phyloP scores from a whole-genome alignment of 2,113 vertebrate species.

The Phasianus colchicus region DNA sequence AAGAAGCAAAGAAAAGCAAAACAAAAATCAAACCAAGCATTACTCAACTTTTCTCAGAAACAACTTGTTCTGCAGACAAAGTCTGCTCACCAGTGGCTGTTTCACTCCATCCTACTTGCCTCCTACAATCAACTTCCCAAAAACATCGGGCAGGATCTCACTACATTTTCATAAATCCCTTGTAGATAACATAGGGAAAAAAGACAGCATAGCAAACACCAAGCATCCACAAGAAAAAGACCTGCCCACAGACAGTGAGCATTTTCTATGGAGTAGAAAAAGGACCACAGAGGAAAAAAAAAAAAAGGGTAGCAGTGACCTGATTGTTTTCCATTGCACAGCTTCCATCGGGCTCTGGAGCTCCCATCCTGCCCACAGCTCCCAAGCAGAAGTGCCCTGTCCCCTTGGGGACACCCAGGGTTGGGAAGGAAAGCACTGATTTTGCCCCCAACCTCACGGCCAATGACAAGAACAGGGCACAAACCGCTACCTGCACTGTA shows the following conservation, averaged over 20 bases:
- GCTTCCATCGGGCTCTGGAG: not conserved
- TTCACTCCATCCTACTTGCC: not conserved
- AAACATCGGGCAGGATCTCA: not conserved
- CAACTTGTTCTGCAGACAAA: not conserved
- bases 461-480: fast-evolving
- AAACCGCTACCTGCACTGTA: not conserved
- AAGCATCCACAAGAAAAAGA: not conserved
- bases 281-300: not conserved
- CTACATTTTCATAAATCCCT: not conserved
- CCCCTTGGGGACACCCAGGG: not conserved
- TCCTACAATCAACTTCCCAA: not conserved
- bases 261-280: not conserved
- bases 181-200: not conserved
- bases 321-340: not conserved
- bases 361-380: not conserved
- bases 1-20: conserved; percentile 37
- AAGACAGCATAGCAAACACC: not conserved
- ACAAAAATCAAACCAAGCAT: conserved; percentile 11
- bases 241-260: not conserved
- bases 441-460: not conserved
- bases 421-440: not conserved
- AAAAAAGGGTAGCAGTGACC: not conserved
- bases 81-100: not conserved
- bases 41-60: conserved; percentile 35
- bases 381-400: too few relatives aligned